Base-by-base conservation (phyloP, 1,140 invertebrate genomes). In the Agrilus planipennis region DNA sequence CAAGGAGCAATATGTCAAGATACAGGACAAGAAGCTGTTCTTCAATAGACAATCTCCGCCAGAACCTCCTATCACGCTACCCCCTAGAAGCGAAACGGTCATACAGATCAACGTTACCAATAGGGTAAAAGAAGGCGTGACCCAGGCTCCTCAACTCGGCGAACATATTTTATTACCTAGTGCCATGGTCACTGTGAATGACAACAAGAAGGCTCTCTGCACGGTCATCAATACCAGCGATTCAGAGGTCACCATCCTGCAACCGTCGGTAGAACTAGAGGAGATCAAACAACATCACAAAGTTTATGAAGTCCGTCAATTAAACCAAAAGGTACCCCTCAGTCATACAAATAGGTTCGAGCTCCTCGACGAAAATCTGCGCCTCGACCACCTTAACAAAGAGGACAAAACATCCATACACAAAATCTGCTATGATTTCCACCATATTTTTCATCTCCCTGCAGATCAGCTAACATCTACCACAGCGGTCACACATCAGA, bases 391-490 rank as follows among this genome's bases (percentile, higher is more conserved):
- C 36, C 15, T 47, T 12, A 47, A 50, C 25, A 2, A 32, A 17
- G 42, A 47, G 41, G 48, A 50, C 45, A 28, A 15, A 11, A 7
- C 36, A 17, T 10, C 20, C 10, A 19, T 52, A 22, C 27, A 30
- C 19, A 12, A 41, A 23, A 20, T 44, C 5, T 36, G 36, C 15
- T 10, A 29, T 10, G 20, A 45, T n/a, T 48, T 18, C 19, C 0
- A n/a, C 2, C 38, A 45, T 21, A 31, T 45, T 25, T 48, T 37
- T 23, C 27, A 45, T 16, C n/a, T 31, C 20, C 32, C 22, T 7
- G 25, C 22, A 15, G 31, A 45, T 11, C 34, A 42, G 27, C 30
- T 49, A 23, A 42, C 39, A 16, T 38, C 25, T 29, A 38, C 39
- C 6, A 25, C 6, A 19, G 6, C 25, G n/a, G 14, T 29, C 5